Conservation (phyloP, 2,888 invertebrate species). For the Leptopilina syphax region DNA sequence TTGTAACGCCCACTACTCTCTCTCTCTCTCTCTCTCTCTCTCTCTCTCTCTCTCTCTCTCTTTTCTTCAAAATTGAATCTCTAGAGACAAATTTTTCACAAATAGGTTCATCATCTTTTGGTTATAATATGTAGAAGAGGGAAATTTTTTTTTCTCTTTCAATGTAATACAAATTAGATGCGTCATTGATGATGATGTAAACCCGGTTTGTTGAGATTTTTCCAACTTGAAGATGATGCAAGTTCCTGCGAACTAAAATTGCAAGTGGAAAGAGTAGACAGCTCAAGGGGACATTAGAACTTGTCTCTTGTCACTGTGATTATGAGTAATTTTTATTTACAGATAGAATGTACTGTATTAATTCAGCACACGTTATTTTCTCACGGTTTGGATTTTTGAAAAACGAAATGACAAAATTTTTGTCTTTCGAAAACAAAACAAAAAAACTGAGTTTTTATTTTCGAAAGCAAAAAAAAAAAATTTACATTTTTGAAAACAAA, state of each 20-base stretch:
- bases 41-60: background rate
- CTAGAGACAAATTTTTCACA: slow-evolving; percentile 44
- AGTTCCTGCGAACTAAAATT: slow-evolving; percentile 27
- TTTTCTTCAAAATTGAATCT: slow-evolving; percentile 30
- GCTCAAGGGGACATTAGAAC: slow-evolving; percentile 23
- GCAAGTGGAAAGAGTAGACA: slow-evolving; percentile 20
- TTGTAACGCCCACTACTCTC: slow-evolving; percentile 49
- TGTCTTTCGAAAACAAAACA: too few relatives aligned
- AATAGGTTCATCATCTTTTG: too few relatives aligned
- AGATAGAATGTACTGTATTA: background rate
- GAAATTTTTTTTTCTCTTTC: slow-evolving; percentile 41
- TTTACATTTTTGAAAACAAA: too few relatives aligned
- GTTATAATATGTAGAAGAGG: slow-evolving; percentile 17
- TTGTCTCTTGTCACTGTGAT: slow-evolving; percentile 17
- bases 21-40: slow-evolving; percentile 3
- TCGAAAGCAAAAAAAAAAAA: too few relatives aligned
- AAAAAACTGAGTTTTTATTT: too few relatives aligned
- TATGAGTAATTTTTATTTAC: slow-evolving; percentile 26
- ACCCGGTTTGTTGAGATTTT: slow-evolving; percentile 1
- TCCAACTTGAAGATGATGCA: slow-evolving; percentile 24
- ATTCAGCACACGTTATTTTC: background rate
- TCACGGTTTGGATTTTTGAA: too few relatives aligned
- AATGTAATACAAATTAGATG: slow-evolving; percentile 6
- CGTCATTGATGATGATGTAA: slow-evolving; percentile 36
- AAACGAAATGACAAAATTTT: too few relatives aligned